These are phyloP conservation scores for Zaprionus davidi DNA, from an alignment of 1,140 invertebrate species.

Conservation along the genomic window DNA sequence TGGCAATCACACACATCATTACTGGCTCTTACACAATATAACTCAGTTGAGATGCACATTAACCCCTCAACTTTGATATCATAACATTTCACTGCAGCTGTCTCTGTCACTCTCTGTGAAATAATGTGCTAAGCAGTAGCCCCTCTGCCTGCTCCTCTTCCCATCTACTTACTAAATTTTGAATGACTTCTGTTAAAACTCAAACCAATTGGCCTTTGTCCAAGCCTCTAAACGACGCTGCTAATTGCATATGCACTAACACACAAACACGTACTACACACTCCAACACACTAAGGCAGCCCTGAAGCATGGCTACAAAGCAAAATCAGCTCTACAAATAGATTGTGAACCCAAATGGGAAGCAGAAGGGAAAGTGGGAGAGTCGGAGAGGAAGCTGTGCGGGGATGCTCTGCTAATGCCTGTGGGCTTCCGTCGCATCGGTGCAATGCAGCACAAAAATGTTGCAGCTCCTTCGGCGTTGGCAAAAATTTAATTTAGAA, in stretches of 20 bases:
- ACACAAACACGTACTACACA: slow-evolving; percentile 10
- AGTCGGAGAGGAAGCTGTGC: slow-evolving; percentile 6
- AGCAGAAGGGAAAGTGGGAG: slow-evolving; percentile 2
- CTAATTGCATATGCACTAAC: slow-evolving; percentile 54
- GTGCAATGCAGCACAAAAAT: slow-evolving; percentile 81
- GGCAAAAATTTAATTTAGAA: slow-evolving; percentile 83
- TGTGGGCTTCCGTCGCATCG: slow-evolving; percentile 78
- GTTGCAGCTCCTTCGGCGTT: slow-evolving; percentile 80
- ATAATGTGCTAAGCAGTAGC: neutral
- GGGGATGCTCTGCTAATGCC: slow-evolving; percentile 62
- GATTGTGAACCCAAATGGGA: slow-evolving; percentile 1
- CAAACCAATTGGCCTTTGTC: slow-evolving; percentile 72
- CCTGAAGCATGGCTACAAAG: slow-evolving; percentile 70
- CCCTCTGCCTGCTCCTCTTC: neutral
- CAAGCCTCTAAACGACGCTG: slow-evolving; percentile 69
- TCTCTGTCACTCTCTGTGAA: neutral
- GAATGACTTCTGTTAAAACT: slow-evolving; percentile 66
- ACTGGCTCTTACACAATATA: slow-evolving; percentile 45
- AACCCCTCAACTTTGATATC: neutral
- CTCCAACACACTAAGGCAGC: slow-evolving; percentile 25
- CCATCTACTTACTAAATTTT: slow-evolving; percentile 48
- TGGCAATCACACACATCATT: slow-evolving; percentile 44
- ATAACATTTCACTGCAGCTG: slow-evolving; percentile 69
- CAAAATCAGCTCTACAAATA: slow-evolving; percentile 19
- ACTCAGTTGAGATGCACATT: slow-evolving; percentile 50